phyloP scores from a whole-genome alignment of 2,113 vertebrate genomes.

The Semnornis frantzii region DNA sequence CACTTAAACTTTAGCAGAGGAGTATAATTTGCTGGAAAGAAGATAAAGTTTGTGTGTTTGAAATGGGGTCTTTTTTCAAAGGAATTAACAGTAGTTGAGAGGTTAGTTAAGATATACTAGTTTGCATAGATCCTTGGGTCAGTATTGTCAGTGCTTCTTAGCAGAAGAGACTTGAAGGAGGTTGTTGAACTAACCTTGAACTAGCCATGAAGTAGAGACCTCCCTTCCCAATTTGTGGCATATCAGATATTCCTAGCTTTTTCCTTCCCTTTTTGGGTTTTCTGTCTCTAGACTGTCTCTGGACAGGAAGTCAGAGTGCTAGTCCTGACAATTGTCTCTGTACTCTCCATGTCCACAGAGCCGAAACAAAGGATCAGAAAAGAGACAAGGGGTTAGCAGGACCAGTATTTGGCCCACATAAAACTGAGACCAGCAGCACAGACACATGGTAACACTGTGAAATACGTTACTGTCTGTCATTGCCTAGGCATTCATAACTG shows the following conservation, averaged over 20 bases:
- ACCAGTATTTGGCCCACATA: neutral
- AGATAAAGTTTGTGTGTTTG: neutral
- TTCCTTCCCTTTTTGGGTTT: neutral
- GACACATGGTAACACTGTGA: neutral
- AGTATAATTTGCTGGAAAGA: neutral
- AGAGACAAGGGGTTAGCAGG: neutral
- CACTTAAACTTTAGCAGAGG: neutral
- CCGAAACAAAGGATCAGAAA: neutral
- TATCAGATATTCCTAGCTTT: neutral
- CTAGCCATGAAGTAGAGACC: neutral
- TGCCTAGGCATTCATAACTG: neutral
- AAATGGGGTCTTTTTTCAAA: neutral
- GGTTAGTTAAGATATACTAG: neutral
- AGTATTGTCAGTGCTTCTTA: neutral
- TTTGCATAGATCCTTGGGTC: neutral
- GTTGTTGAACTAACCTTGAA: neutral
- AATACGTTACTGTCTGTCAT: neutral
- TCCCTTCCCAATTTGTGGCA: neutral
- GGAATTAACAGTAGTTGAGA: neutral
- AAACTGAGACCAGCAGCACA: neutral
- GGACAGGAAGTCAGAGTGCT: neutral
- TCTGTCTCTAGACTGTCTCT: neutral
- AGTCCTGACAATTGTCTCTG: neutral
- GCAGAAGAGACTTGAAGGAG: neutral
- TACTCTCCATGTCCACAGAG: neutral